phyloP scores from a whole-genome alignment of 2,797 vertebrate genomes.

The Phataginus tricuspis region DNA sequence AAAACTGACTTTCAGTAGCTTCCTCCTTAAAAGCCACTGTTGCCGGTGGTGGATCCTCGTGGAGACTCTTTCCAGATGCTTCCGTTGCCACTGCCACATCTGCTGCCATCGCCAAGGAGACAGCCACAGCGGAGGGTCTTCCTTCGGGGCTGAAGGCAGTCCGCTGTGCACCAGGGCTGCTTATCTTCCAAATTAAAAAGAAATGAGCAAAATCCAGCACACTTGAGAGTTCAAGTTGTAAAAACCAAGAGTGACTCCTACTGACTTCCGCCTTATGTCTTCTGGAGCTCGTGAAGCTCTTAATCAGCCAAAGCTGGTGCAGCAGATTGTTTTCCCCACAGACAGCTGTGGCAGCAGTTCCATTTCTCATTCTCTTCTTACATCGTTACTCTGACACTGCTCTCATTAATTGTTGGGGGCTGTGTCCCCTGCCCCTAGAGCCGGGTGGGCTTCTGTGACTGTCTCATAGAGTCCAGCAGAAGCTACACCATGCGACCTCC shows the following conservation, averaged over 20 bases:
- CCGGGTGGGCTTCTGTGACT: neutral
- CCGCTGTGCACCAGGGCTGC: neutral
- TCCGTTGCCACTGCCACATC: neutral
- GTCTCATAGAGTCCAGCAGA: neutral
- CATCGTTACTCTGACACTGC: neutral
- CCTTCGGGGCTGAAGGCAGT: neutral
- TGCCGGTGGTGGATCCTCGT: conserved; percentile 56
- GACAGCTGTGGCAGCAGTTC: neutral
- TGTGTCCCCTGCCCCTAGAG: neutral
- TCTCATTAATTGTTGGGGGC: neutral
- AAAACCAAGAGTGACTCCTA: neutral
- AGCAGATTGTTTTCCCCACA: neutral
- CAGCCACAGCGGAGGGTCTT: neutral
- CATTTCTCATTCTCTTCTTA: neutral
- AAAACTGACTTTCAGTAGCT: conserved; percentile 63
- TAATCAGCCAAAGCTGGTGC: neutral
- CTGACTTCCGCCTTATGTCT: neutral
- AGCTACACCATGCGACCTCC: neutral
- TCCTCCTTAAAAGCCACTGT: conserved; percentile 46
- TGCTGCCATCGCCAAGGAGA: conserved; percentile 25
- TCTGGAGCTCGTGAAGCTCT: neutral
- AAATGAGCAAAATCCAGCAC: neutral
- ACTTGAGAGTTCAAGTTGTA: neutral
- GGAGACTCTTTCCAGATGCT: conserved; percentile 70
- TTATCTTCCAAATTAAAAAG: conserved; percentile 43